A percentile compares a stretch with the other conserved stretches of the same genome.
Conservation (phyloP, 2,797 vertebrate genomes). For the Sebastes matsubarae region DNA sequence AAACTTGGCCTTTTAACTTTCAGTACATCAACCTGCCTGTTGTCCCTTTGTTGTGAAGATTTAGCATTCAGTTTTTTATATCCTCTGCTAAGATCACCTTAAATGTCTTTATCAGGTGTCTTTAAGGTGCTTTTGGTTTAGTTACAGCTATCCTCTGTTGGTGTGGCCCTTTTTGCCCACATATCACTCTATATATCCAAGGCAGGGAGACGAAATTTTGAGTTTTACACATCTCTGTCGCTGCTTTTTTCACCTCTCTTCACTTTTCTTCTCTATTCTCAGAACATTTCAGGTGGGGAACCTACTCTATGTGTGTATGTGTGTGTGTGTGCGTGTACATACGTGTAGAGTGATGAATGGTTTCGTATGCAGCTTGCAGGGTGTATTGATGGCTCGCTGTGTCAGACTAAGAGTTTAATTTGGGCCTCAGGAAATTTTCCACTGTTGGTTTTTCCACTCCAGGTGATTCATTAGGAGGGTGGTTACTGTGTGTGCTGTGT, state of each 20-base stretch:
- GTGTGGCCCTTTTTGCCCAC: not conserved
- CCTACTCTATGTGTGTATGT: not conserved
- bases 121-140: not conserved
- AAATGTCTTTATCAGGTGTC: not conserved
- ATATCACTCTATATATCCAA: not conserved
- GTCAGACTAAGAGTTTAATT: conserved; percentile 75
- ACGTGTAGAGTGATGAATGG: conserved; percentile 51
- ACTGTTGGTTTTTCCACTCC: conserved; percentile 86
- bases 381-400: conserved; percentile 66
- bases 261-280: not conserved
- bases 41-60: not conserved
- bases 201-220: not conserved
- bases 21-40: not conserved
- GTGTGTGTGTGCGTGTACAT: not conserved
- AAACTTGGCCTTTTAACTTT: not conserved
- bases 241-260: not conserved
- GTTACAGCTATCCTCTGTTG: not conserved
- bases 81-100: not conserved
- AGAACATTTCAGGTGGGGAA: not conserved
- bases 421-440: conserved; percentile 81
- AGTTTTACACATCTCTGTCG: not conserved
- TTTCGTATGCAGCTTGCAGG: conserved; percentile 55
- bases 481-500: conserved; percentile 56
- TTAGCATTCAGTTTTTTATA: not conserved
- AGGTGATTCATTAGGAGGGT: conserved; percentile 82